These are phyloP conservation scores for Abramis brama DNA, from an alignment of 2,113 vertebrate species.

Conservation along the genomic window DNA sequence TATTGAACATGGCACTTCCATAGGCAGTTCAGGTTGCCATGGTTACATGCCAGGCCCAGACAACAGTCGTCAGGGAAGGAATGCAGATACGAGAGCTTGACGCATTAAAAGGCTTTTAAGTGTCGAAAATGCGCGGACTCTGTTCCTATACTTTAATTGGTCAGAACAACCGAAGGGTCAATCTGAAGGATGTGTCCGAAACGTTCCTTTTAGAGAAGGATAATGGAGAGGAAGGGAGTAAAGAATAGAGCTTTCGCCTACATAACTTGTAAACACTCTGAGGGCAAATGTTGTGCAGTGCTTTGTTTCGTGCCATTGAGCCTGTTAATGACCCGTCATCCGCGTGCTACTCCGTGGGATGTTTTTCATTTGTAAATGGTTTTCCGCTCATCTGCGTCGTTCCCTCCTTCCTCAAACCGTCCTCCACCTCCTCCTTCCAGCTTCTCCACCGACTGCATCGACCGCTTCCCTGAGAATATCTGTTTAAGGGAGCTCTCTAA, in stretches of 20 bases:
- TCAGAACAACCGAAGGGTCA: background rate
- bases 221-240: background rate
- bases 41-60: conserved; percentile 24
- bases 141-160: background rate
- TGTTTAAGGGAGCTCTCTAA: background rate
- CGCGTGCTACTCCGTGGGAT: conserved; percentile 22
- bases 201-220: background rate
- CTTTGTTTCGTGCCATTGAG: conserved; percentile 51
- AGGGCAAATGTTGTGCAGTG: conserved; percentile 16
- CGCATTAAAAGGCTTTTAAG: background rate
- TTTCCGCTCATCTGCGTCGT: conserved; percentile 47
- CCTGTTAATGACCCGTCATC: conserved; percentile 50
- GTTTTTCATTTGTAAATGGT: conserved; percentile 53
- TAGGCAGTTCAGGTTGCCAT: conserved; percentile 26
- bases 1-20: background rate
- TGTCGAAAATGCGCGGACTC: background rate
- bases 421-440: background rate
- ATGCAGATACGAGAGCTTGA: background rate
- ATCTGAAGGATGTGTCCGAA: background rate
- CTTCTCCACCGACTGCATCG: conserved; percentile 10
- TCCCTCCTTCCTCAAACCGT: conserved; percentile 26
- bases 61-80: background rate
- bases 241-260: background rate
- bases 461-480: background rate
- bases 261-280: conserved; percentile 56